Conservation (phyloP, 1,140 invertebrate genomes). For the Venturia canescens region DNA sequence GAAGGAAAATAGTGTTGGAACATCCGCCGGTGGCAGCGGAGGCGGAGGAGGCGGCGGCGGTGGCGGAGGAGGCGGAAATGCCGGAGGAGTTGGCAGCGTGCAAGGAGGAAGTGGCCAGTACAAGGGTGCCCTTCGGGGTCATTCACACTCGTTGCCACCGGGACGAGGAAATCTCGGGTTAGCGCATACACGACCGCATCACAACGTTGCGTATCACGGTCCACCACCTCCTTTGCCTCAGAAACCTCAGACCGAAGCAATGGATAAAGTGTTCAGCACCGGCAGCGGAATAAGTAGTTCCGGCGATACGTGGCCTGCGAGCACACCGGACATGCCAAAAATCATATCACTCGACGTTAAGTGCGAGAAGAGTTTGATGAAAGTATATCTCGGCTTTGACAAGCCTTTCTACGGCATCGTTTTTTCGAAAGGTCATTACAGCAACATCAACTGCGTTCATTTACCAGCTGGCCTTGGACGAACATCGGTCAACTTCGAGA, state of each 20-base stretch:
- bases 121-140: conserved; percentile 73
- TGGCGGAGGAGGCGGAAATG: neutral
- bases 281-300: conserved; percentile 64
- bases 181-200: conserved; percentile 74
- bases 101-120: conserved; percentile 65
- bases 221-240: conserved; percentile 80
- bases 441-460: conserved; percentile 94
- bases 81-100: conserved; percentile 73
- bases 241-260: conserved; percentile 78
- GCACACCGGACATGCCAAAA: conserved; percentile 91
- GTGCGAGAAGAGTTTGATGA: conserved; percentile 96
- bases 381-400: conserved; percentile 94
- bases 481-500: conserved; percentile 92
- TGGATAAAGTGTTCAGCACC: conserved; percentile 78
- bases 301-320: conserved; percentile 87
- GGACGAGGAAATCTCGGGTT: conserved; percentile 75
- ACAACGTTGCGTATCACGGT: conserved; percentile 82
- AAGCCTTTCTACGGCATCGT: conserved; percentile 97
- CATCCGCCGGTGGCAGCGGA: conserved; percentile 58
- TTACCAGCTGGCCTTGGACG: conserved; percentile 91
- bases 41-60: conserved; percentile 69
- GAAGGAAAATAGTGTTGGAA: conserved; percentile 75
- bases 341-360: conserved; percentile 94
- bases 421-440: conserved; percentile 95
- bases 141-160: conserved; percentile 77